Percentiles rank a stretch among this genome's conserved stretches.
These are phyloP conservation scores for Xylocampa areola DNA, from an alignment of 2,888 invertebrate genomes.

Conservation along the genomic window DNA sequence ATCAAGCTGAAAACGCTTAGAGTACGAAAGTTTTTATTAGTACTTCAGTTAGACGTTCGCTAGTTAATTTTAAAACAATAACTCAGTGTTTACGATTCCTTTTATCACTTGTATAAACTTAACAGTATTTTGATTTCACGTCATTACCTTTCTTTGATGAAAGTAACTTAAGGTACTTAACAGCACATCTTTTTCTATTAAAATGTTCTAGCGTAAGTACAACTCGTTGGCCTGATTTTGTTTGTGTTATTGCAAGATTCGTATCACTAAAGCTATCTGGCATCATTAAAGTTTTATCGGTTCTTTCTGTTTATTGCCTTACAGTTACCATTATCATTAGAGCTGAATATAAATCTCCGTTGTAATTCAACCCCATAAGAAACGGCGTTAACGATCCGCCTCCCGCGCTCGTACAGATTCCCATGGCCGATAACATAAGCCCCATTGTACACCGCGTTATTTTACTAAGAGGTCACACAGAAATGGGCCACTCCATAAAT, in stretches of 20 bases:
- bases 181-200: too few species aligned
- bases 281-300: constrained; percentile 26
- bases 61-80: background rate
- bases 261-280: constrained; percentile 17
- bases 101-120: background rate
- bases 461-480: constrained; percentile 70
- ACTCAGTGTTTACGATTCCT: background rate
- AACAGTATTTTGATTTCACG: background rate
- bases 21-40: constrained; percentile 1
- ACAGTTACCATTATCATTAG: constrained; percentile 53
- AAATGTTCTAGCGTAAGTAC: background rate
- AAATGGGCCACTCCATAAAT: constrained; percentile 72
- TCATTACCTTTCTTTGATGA: background rate
- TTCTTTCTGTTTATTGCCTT: constrained; percentile 40
- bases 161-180: too few species aligned
- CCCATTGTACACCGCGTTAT: constrained; percentile 65
- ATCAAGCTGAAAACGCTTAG: constrained; percentile 9
- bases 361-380: constrained; percentile 62
- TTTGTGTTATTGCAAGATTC: constrained; percentile 16
- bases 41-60: background rate
- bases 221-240: background rate
- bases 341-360: constrained; percentile 58
- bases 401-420: constrained; percentile 57
- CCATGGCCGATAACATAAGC: constrained; percentile 63
- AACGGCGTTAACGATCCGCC: constrained; percentile 66